phyloP scores from a whole-genome alignment of 2,888 invertebrate species.

The Nymphalis c-album region DNA sequence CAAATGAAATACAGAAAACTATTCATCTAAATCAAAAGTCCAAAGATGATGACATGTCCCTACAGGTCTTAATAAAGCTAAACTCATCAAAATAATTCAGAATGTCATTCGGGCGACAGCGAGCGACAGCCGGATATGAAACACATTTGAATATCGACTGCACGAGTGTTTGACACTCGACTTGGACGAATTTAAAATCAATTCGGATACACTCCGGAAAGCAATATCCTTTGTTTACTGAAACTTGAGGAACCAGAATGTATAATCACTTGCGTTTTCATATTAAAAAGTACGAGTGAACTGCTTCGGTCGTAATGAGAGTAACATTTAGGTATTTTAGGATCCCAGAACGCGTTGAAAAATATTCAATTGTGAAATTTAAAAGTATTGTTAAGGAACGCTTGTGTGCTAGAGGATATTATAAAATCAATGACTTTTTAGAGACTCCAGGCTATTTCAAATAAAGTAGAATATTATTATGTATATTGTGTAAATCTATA shows the following conservation, averaged over 20 bases:
- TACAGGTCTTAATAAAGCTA: not conserved
- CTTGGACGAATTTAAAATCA: constrained; percentile 25
- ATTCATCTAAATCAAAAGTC: too few species aligned
- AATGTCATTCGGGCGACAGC: not conserved
- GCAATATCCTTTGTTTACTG: constrained; percentile 21
- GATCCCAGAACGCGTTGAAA: too few species aligned
- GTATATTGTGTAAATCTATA: too few species aligned
- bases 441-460: too few species aligned
- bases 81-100: constrained; percentile 3
- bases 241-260: not conserved
- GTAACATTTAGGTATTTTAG: too few species aligned
- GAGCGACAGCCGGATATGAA: constrained; percentile 50
- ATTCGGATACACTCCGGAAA: constrained; percentile 8
- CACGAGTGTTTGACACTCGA: constrained; percentile 40
- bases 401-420: too few species aligned
- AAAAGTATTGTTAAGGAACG: too few species aligned
- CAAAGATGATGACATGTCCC: not conserved
- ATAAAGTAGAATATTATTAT: too few species aligned
- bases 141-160: constrained; percentile 51
- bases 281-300: not conserved
- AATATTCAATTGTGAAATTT: too few species aligned
- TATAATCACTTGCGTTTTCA: not conserved
- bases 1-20: too few species aligned
- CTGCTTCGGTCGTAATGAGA: too few species aligned
- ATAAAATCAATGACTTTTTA: too few species aligned